Conservation (phyloP, 2,888 invertebrate genomes). For the Phania funesta region DNA sequence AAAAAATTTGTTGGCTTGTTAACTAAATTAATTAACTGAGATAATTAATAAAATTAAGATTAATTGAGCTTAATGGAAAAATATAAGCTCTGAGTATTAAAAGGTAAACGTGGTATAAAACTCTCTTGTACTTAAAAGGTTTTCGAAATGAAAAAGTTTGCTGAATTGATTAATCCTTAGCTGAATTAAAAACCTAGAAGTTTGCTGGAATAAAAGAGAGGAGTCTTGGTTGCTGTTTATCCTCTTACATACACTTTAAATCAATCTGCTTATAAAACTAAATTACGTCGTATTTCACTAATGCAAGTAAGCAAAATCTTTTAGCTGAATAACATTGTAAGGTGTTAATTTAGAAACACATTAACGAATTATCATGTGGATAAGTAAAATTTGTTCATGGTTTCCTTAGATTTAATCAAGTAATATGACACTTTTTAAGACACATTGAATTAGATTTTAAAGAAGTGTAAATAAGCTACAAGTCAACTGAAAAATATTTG, state of each 20-base stretch:
- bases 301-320: not conserved
- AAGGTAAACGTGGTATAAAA: too few relatives aligned
- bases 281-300: not conserved
- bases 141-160: too few relatives aligned
- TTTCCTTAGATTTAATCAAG: not conserved
- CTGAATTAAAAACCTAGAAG: not conserved
- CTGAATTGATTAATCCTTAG: not conserved
- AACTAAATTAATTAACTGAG: too few relatives aligned
- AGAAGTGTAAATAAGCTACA: constrained; percentile 34
- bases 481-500: constrained; percentile 39
- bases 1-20: too few relatives aligned
- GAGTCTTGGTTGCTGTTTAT: not conserved
- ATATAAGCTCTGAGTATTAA: too few relatives aligned
- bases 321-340: constrained; percentile 17
- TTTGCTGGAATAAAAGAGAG: not conserved
- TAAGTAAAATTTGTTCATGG: constrained; percentile 7
- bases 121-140: too few relatives aligned
- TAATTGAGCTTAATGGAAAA: too few relatives aligned
- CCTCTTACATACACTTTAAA: not conserved
- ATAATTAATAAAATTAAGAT: too few relatives aligned
- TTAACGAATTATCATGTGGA: constrained; percentile 26
- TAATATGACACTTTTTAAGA: constrained; percentile 37
- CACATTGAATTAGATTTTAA: constrained; percentile 18
- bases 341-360: constrained; percentile 19
- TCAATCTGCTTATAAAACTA: not conserved